These are phyloP conservation scores for Ceyx melanurus DNA, from an alignment of 2,113 vertebrate species.

Conservation along the genomic window DNA sequence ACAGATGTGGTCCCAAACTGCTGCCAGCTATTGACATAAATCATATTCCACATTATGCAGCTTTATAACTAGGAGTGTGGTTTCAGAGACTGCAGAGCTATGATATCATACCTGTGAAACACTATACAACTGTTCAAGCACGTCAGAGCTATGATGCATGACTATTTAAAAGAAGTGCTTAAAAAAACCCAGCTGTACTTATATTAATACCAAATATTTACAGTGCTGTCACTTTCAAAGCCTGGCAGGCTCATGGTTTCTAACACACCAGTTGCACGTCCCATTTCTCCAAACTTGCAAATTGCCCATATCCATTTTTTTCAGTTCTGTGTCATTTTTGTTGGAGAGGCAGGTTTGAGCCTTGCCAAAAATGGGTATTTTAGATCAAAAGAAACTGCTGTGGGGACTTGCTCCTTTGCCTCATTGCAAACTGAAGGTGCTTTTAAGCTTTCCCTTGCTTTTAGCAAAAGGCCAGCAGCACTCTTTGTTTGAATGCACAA, in stretches of 20 bases:
- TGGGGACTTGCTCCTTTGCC: not conserved
- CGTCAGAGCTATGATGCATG: not conserved
- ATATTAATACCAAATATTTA: not conserved
- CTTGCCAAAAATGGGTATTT: not conserved
- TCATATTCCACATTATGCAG: not conserved
- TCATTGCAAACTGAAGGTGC: not conserved
- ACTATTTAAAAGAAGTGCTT: not conserved
- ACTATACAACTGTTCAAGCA: not conserved
- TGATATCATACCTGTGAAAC: not conserved
- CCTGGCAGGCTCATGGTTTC: not conserved
- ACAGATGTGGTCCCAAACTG: not conserved
- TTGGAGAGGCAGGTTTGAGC: not conserved
- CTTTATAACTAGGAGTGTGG: accelerated
- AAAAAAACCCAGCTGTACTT: not conserved
- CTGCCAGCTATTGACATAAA: not conserved
- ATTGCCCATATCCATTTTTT: not conserved
- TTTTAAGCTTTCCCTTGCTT: not conserved
- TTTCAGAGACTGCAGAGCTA: not conserved
- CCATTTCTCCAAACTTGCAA: not conserved
- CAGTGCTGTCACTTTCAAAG: not conserved
- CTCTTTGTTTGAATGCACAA: not conserved
- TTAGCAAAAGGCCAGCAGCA: not conserved
- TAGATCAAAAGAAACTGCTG: not conserved
- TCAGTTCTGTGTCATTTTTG: not conserved
- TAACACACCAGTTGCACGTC: not conserved